Percentiles rank a stretch among this genome's conserved stretches.
Evolutionary conservation across 2,888 invertebrate genomes (phyloP).

Genomic region (Fragum fragum): DNA sequence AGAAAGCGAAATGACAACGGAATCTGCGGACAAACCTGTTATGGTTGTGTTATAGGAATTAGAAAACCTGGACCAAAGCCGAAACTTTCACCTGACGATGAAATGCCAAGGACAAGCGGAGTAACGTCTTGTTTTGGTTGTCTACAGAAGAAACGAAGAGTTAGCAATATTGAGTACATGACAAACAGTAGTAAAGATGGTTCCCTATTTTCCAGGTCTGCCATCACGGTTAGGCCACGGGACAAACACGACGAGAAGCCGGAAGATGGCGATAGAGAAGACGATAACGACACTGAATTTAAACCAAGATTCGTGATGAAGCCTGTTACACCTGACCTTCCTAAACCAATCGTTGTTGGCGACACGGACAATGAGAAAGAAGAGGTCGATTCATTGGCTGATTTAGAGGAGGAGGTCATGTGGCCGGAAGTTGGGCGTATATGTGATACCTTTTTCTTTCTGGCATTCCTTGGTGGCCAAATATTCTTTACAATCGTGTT

Average conservation of each 20-base stretch:
- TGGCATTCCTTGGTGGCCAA: slow-evolving; percentile 54
- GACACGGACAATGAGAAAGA: slow-evolving; percentile 1
- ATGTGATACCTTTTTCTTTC: slow-evolving; percentile 59
- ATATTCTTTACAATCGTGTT: slow-evolving; percentile 59
- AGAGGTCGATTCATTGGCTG: slow-evolving; percentile 56
- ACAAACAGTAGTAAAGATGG: not conserved
- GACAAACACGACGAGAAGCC: not conserved
- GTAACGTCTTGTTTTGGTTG: slow-evolving; percentile 22
- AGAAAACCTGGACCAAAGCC: slow-evolving; percentile 9
- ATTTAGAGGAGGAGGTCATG: slow-evolving; percentile 58
- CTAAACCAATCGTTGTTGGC: slow-evolving; percentile 13
- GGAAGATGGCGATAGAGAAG: not conserved
- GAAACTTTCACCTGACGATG: not conserved
- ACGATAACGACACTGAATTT: not conserved
- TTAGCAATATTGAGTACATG: not conserved
- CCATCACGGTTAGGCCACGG: not conserved
- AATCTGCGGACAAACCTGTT: slow-evolving; percentile 25
- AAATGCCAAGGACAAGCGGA: not conserved
- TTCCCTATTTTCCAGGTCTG: not conserved
- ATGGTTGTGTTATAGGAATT: slow-evolving; percentile 21
- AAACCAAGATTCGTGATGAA: slow-evolving; percentile 21
- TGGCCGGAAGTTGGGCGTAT: slow-evolving; percentile 64
- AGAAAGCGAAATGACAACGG: slow-evolving; percentile 25
- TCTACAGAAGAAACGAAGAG: not conserved
- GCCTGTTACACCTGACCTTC: not conserved